Base-by-base conservation (phyloP, 1,140 invertebrate species). In the Aradophagus sp. region DNA sequence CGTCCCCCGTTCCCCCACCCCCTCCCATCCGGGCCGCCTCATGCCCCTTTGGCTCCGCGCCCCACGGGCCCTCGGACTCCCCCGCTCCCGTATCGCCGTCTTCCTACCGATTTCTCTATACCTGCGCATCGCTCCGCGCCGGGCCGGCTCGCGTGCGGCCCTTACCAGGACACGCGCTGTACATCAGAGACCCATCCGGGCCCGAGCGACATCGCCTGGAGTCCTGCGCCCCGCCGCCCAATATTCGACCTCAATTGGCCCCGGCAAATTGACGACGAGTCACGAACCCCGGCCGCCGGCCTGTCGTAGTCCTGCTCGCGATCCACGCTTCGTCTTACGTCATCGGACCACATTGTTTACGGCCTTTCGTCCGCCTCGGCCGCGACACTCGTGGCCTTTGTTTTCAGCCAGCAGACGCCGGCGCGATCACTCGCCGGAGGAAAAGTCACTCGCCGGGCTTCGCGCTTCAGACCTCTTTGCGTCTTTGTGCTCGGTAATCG, bases 1-100 rank as follows among this genome's bases (percentile, higher is more conserved):
- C 35, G 48, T 38, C 27, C 4, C 27, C 11, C 39, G 39, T 31
- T 52, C 52, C 39, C 47, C 59, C 59, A n/a, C n/a, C n/a, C 34
- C 63, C 55, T 55, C 70, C 62, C 58, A 61, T 52, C 74, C n/a
- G n/a, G 55, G 52, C 47, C 55, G 27, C 47, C 52, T 19, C 67
- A 61, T 27, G 72, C 69, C 62, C 48, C 63, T 66, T 65, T 38
- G 47, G 35, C 63, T 65, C 62, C 39, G 50, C 61, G 71, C 73
- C 76, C 68, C 74, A 59, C 63, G 38, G 73, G 36, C 50, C 72
- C 79, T 74, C 77, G 73, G 71, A 79, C 74, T 79, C 80, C 80
- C 79, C 74, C 79, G 79, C 80, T 81, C 77, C 77, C 70, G 78
- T 80, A 81, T 82, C 78, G 76, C 80, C 78, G 76, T 79, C 80